These are phyloP conservation scores for Caenorhabditis sp. DNA, from an alignment of 2,888 invertebrate genomes.

Conservation along the genomic window DNA sequence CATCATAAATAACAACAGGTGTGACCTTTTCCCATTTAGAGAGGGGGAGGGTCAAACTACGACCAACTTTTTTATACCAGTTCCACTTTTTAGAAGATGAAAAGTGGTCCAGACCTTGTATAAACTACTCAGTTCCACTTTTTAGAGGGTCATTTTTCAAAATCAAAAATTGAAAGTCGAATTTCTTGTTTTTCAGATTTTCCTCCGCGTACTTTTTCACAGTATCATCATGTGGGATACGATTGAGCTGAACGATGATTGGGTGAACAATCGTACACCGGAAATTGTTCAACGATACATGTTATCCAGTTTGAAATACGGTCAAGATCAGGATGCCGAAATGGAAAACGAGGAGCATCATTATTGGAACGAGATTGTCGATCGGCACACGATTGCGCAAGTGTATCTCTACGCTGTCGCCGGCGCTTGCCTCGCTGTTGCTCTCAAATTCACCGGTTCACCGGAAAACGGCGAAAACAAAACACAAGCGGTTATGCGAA, in stretches of 20 bases:
- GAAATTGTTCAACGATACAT: constrained; percentile 18
- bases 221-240: constrained; percentile 59
- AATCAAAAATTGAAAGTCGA: neutral
- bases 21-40: too few relatives aligned
- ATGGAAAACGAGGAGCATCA: constrained; percentile 31
- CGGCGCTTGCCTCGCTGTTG: constrained; percentile 91
- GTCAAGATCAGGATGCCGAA: constrained; percentile 11
- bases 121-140: too few relatives aligned
- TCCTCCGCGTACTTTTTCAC: constrained; percentile 52
- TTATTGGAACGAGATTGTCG: constrained; percentile 53
- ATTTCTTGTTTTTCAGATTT: constrained; percentile 28
- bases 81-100: too few relatives aligned
- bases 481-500: neutral
- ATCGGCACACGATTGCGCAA: constrained; percentile 53
- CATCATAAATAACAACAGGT: too few relatives aligned
- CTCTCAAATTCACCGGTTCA: constrained; percentile 80
- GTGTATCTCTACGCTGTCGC: constrained; percentile 90
- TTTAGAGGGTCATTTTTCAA: too few relatives aligned
- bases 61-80: too few relatives aligned
- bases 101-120: too few relatives aligned
- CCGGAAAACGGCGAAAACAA: constrained; percentile 3
- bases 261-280: constrained; percentile 50
- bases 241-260: constrained; percentile 48
- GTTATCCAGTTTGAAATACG: neutral
- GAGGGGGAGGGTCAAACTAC: too few relatives aligned